Evolutionary conservation across 2,888 invertebrate species (phyloP).

Genomic region (Andricus quercusramuli): DNA sequence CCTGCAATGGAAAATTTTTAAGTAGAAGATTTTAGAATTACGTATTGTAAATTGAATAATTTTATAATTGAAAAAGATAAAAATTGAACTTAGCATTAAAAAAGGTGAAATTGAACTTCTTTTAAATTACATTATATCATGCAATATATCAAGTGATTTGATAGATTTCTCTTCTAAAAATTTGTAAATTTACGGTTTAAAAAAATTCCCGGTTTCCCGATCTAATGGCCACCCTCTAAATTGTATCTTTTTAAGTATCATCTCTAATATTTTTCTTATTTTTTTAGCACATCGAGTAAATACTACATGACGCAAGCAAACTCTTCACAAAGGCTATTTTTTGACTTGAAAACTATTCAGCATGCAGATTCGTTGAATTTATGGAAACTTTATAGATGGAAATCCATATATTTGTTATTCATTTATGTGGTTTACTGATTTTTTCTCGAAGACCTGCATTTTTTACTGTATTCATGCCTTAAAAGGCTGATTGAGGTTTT

Average conservation of each 20-base stretch:
- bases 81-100: too few species aligned
- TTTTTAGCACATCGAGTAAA: slow-evolving; percentile 78
- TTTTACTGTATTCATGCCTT: not conserved
- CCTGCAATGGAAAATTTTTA: too few species aligned
- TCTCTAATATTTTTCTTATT: not conserved
- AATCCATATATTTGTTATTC: slow-evolving; percentile 15
- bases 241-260: not conserved
- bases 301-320: slow-evolving; percentile 74
- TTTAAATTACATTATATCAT: too few species aligned
- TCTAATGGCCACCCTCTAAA: too few species aligned
- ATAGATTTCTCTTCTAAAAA: too few species aligned
- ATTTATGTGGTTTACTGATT: slow-evolving; percentile 8
- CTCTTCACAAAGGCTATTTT: slow-evolving; percentile 42
- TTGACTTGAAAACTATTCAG: slow-evolving; percentile 8
- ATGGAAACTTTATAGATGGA: not conserved
- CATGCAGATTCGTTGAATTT: slow-evolving; percentile 2
- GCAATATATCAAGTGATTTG: too few species aligned
- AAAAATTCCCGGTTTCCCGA: too few species aligned
- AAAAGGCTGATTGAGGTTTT: not conserved
- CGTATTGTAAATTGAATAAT: too few species aligned
- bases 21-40: too few species aligned
- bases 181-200: too few species aligned
- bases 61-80: too few species aligned
- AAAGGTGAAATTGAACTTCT: too few species aligned
- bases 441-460: not conserved